Evolutionary conservation across 2,113 vertebrate genomes (phyloP), one percentile per base, ranked within the genome.

Genomic region (Chaenogobius annularis): DNA sequence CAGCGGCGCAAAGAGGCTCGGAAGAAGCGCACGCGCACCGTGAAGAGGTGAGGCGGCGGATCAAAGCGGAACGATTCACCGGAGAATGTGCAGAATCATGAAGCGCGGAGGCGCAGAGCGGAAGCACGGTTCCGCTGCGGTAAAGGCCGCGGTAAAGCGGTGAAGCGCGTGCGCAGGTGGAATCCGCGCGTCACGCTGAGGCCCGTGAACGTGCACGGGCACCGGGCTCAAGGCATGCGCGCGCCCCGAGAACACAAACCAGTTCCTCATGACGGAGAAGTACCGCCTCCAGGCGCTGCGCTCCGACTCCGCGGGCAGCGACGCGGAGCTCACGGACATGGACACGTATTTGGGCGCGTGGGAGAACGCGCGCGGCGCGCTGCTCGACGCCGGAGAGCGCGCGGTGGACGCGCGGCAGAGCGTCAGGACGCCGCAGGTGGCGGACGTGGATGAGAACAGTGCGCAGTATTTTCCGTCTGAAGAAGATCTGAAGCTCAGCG

Each of bases 221-320:
- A 89, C 81, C 72, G 93, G 20, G 94, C 93, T 0, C 90, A 91
- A 52, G 95, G 95, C 7, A 96, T 96, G 95, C 87, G 93, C 19
- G 95, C 95, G 4, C 95, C 95, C 2, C n/a, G 91, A 94, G 77
- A 96, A 96, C 91, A 96, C 95, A 69, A 96, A 96, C 90, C 95
- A 96, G 90, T 96, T 96, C 78, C 88, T 96, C 46, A 96, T 96
- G 95, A 89, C 91, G 15, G 95, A 96, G 81, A 96, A 96, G 84
- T 95, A 96, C 78, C 95, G 94, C 88, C 91, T 96, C 75, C 90
- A 94, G 90, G 94, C 95, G 75, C 89, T 96, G 91, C 92, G 94
- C 23, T 96, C 94, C 0, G 95, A 96, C 85, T 96, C 95, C 0
- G 87, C 22, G 56, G 15, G 23, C 84, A 94, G 93, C 70, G 95